phyloP scores from a whole-genome alignment of 2,888 invertebrate species.

The Drosophila meridiana region DNA sequence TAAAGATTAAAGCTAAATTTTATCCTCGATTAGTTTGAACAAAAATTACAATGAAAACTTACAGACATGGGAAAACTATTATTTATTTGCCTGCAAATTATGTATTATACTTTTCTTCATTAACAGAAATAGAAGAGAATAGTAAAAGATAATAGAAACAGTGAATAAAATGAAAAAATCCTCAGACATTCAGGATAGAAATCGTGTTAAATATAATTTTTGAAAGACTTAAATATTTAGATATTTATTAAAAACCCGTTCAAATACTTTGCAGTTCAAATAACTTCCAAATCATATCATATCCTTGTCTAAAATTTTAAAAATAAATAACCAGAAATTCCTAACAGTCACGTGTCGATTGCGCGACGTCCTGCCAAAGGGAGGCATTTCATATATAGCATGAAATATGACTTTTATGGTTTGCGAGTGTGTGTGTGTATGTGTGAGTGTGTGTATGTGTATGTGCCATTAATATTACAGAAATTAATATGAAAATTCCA shows the following conservation, averaged over 20 bases:
- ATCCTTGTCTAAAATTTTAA: neutral
- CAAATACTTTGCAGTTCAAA: neutral
- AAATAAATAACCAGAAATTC: conserved; percentile 27
- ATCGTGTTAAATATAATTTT: no score
- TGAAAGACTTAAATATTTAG: no score
- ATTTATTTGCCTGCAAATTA: no score
- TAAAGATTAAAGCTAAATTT: no score
- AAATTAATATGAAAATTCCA: conserved; percentile 81
- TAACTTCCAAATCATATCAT: neutral
- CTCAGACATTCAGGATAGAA: no score
- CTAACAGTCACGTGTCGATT: conserved; percentile 39
- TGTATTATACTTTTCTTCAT: no score
- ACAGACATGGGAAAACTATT: no score
- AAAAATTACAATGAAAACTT: no score
- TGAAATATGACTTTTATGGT: conserved; percentile 65
- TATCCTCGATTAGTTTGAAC: no score
- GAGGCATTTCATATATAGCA: conserved; percentile 45
- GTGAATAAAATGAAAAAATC: no score
- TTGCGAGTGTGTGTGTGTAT: neutral
- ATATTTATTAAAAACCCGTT: neutral
- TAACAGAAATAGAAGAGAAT: no score
- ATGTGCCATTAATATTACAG: conserved; percentile 68
- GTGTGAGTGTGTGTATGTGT: conserved; percentile 12
- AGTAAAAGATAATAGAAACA: no score
- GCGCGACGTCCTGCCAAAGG: conserved; percentile 1